phyloP scores from a whole-genome alignment of 2,888 invertebrate genomes.

The Noctua janthina region DNA sequence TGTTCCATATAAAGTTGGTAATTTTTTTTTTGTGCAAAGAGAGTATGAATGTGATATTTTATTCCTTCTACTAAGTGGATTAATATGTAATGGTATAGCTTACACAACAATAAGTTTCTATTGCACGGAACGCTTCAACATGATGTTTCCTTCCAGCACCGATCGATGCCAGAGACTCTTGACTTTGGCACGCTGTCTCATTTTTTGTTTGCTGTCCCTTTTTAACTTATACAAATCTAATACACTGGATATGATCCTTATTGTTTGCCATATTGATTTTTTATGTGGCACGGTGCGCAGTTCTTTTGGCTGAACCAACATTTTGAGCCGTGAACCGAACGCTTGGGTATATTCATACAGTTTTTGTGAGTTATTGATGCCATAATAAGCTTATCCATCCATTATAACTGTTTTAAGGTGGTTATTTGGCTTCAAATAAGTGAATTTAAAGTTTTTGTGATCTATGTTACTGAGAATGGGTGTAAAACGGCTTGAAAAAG shows the following conservation, averaged over 20 bases:
- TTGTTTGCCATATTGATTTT: constrained; percentile 89
- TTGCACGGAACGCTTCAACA: constrained; percentile 56
- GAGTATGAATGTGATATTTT: constrained; percentile 80
- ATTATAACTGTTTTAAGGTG: constrained; percentile 18
- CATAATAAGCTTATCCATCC: constrained; percentile 26
- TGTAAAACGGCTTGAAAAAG: constrained; percentile 49
- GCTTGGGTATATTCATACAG: constrained; percentile 61
- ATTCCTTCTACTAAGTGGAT: constrained; percentile 68
- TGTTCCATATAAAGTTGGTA: constrained; percentile 33
- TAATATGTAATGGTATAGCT: constrained; percentile 68
- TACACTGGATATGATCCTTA: constrained; percentile 82
- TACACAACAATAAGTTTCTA: constrained; percentile 66
- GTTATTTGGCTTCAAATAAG: constrained; percentile 12
- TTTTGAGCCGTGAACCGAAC: constrained; percentile 61
- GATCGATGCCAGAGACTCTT: constrained; percentile 89
- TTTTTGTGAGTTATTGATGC: constrained; percentile 47
- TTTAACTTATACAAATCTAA: constrained; percentile 81
- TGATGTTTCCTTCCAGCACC: constrained; percentile 74
- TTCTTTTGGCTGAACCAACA: constrained; percentile 68
- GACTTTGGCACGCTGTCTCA: constrained; percentile 84
- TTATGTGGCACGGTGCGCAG: constrained; percentile 75
- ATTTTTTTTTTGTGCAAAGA: constrained; percentile 45
- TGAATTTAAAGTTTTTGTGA: constrained; percentile 12
- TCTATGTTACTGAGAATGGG: constrained; percentile 47
- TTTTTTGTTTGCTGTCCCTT: constrained; percentile 81